These are phyloP conservation scores for Phalacrocorax carbo DNA, from an alignment of 2,113 vertebrate genomes.

Conservation along the genomic window DNA sequence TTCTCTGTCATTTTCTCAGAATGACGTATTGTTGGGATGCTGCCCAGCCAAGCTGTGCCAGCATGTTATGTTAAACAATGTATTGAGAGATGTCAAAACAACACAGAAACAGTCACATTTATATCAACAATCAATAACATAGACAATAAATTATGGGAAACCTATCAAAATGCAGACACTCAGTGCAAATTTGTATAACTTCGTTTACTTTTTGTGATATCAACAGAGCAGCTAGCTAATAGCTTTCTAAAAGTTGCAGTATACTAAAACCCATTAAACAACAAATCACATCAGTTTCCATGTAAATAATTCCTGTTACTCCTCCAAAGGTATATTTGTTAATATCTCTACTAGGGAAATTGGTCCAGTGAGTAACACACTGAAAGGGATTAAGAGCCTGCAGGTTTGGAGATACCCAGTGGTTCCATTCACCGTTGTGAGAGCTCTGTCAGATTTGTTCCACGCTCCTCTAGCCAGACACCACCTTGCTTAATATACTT, in stretches of 20 bases:
- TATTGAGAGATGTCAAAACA: slow-evolving; percentile 47
- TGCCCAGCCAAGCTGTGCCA: slow-evolving; percentile 24
- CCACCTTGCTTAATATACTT: not conserved
- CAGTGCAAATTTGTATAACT: not conserved
- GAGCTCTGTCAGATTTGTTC: not conserved
- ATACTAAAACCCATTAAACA: not conserved
- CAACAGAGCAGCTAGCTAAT: not conserved
- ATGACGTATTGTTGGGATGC: slow-evolving; percentile 3
- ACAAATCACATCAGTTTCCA: not conserved
- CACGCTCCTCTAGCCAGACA: not conserved
- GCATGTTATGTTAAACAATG: slow-evolving; percentile 9
- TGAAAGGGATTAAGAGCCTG: not conserved
- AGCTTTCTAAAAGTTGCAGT: not conserved
- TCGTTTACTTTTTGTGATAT: not conserved
- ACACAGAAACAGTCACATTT: slow-evolving; percentile 2
- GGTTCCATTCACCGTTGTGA: not conserved
- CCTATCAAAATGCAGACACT: not conserved
- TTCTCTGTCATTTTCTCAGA: slow-evolving; percentile 23
- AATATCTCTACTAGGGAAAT: not conserved
- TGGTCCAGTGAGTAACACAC: not conserved
- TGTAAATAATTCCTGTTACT: not conserved
- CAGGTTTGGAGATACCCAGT: not conserved
- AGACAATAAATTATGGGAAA: slow-evolving; percentile 5
- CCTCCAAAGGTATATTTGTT: not conserved
- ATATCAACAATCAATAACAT: slow-evolving; percentile 47